Evolutionary conservation across 2,113 vertebrate species (phyloP), one percentile per base, ranked within the genome.

Genomic region (Elanoides forficatus): DNA sequence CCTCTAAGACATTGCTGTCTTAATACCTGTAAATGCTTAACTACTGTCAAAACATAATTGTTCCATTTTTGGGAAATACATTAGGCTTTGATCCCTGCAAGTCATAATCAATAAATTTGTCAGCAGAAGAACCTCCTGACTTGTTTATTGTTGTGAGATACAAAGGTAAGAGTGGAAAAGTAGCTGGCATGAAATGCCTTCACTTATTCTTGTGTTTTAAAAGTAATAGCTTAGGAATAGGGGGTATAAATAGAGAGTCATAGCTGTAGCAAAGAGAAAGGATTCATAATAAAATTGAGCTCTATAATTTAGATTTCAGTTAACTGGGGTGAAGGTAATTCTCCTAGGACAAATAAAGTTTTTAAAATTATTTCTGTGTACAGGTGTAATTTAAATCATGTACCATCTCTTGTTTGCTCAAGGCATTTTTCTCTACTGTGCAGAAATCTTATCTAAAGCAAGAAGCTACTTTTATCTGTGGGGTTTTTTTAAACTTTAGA

Each of bases 391-490:
- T 71, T 92, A 75, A n/a, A 12, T 65, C 56, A 9, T n/a, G 36
- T 43, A 68, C 50, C 10, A 60, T 40, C 58, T 65, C n/a, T 67
- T 66, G 48, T 91, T 86, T 81, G n/a, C 78, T 82, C 30, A 40
- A 53, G 15, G n/a, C 7, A 4, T 73, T 93, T 90, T 79, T 59
- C 62, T 60, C 30, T 62, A 30, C 65, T 79, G 75, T 76, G 67
- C 32, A 95, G 72, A 91, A 88, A 66, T 86, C 82, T 86, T 81
- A 95, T 71, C 80, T 59, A 63, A 96, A 90, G 68, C 63, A 92
- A 96, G 93, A 90, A 72, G 8, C 29, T 94, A 20, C 56, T 73
- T 92, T 96, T 95, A 82, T 72, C 22, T 59, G 4, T 21, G 10
- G 5, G 2, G 53, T 38, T 81, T 58, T 94, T 92, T 93, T 88